Conservation (phyloP, 2,113 vertebrate species). For the zebrafish (Danio rerio) region GRCz12tu NC_133176.1:9099501-9100000, state of each 20-base stretch:
- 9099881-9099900: slow-evolving; percentile 94
- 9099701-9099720: slow-evolving; percentile 98
- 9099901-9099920: slow-evolving; percentile 91
- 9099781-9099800: slow-evolving; percentile 95
- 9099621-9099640: slow-evolving; percentile 98
- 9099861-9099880: slow-evolving; percentile 99
- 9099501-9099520: slow-evolving; percentile 78
- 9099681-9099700: slow-evolving; percentile 96
- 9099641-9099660: slow-evolving; percentile 99
- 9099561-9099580: slow-evolving; percentile 94
- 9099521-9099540: slow-evolving; percentile 72
- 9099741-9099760: slow-evolving; percentile 88
- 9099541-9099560: slow-evolving; percentile 85
- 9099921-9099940: slow-evolving; percentile 95
- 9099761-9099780: slow-evolving; percentile 97
- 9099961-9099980: slow-evolving; percentile 87
- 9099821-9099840: slow-evolving; percentile 93
- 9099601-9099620: slow-evolving; percentile 92
- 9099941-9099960: slow-evolving; percentile 91
- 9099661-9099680: slow-evolving; percentile 97
- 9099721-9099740: slow-evolving; percentile 91
- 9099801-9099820: slow-evolving; percentile 94
- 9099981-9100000: slow-evolving; percentile 94
- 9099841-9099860: slow-evolving; percentile 96
- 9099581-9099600: slow-evolving; percentile 97